Evolutionary conservation across 2,113 vertebrate species (phyloP).

Genomic region (Dermatemys mawii): DNA sequence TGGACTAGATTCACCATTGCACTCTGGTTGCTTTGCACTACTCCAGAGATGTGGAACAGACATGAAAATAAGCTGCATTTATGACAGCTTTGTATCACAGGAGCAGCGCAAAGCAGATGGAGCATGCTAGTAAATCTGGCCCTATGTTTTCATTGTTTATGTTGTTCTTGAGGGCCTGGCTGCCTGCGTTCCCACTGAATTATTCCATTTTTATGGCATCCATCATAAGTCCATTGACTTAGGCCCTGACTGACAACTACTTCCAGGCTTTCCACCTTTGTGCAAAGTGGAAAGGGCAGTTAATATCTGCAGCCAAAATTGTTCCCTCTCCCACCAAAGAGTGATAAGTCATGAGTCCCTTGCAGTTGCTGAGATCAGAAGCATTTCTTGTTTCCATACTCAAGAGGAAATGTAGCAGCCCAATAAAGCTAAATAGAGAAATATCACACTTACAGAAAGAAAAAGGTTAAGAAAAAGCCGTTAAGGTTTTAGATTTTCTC

Average conservation of each 20-base stretch:
- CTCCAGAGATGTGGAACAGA: neutral
- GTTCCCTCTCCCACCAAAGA: neutral
- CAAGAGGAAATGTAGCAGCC: neutral
- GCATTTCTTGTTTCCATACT: neutral
- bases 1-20: neutral
- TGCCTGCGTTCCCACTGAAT: neutral
- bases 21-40: neutral
- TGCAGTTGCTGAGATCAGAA: neutral
- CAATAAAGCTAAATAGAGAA: neutral
- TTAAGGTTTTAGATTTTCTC: neutral
- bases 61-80: neutral
- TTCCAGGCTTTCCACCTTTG: neutral
- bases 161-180: neutral
- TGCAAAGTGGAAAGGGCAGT: neutral
- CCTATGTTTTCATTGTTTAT: neutral
- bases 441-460: fast-evolving
- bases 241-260: neutral
- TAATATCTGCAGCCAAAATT: neutral
- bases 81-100: neutral
- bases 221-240: neutral
- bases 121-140: neutral
- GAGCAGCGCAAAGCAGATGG: neutral
- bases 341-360: fast-evolving
- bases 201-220: neutral
- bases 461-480: fast-evolving